Conservation (phyloP, 1,140 invertebrate species). For the Samia ricini region DNA sequence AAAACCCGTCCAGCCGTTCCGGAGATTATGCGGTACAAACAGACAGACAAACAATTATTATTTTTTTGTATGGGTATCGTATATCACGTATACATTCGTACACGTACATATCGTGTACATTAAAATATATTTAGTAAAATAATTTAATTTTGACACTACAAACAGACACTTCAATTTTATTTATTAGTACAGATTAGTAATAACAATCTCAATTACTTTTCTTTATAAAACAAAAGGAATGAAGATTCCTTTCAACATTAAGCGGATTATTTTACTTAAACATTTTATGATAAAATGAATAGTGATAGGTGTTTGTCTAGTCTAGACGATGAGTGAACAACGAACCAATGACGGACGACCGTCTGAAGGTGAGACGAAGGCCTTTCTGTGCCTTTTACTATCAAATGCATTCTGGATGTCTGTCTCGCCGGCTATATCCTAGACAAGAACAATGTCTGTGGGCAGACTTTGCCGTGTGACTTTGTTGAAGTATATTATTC, state of each 20-base stretch:
- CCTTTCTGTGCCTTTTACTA: constrained; percentile 42
- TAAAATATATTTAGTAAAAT: no score
- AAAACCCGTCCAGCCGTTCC: no score
- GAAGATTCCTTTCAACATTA: no score
- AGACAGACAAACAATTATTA: no score
- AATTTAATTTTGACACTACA: no score
- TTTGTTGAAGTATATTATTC: neutral
- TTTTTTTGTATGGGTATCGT: no score
- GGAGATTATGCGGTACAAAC: no score
- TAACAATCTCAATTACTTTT: neutral
- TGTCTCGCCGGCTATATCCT: constrained; percentile 23
- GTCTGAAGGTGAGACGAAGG: constrained; percentile 65
- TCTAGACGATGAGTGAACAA: constrained; percentile 37
- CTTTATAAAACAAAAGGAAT: no score
- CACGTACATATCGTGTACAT: no score
- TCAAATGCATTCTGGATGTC: constrained; percentile 42
- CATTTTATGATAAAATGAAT: constrained; percentile 25
- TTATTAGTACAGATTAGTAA: no score
- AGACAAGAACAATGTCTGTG: constrained; percentile 11
- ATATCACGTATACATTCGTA: no score
- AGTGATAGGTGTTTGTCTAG: constrained; percentile 44
- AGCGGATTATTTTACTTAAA: neutral
- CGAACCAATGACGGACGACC: constrained; percentile 41
- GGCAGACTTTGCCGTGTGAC: neutral
- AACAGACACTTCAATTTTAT: no score